Evolutionary conservation across 2,113 vertebrate genomes (phyloP).

Genomic region (Megaceryle torquata): DNA sequence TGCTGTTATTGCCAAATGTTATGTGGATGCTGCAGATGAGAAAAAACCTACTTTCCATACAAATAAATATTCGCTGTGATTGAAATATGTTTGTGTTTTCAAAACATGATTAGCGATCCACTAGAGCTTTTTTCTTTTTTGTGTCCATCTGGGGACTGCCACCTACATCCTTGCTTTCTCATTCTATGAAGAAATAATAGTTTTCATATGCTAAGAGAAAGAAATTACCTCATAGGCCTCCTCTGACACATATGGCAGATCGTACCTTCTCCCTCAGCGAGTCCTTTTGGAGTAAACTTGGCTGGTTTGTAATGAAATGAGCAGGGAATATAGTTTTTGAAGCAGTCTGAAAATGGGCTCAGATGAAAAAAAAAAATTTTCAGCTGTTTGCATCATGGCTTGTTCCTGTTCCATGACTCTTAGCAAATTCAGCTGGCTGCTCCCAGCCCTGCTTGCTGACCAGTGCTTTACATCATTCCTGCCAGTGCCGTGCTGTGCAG

Average conservation of each 20-base stretch:
- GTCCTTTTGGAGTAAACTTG: slow-evolving; percentile 38
- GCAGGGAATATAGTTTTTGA: not conserved
- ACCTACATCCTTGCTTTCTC: slow-evolving; percentile 32
- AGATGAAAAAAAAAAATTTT: not conserved
- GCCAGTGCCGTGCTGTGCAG: not conserved
- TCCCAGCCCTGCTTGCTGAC: not conserved
- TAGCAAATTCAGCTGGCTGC: slow-evolving; percentile 15
- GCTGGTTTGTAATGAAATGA: not conserved
- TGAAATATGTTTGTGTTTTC: not conserved
- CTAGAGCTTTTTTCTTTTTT: not conserved
- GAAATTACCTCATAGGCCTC: slow-evolving; percentile 32
- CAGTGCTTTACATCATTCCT: not conserved
- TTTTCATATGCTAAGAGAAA: slow-evolving; percentile 25
- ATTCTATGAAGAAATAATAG: slow-evolving; percentile 26
- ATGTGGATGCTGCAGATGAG: not conserved
- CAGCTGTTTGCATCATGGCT: slow-evolving; percentile 29
- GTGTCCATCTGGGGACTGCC: not conserved
- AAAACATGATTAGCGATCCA: not conserved
- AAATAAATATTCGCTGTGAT: not conserved
- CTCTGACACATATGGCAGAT: slow-evolving; percentile 36
- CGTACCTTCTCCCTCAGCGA: slow-evolving; percentile 39
- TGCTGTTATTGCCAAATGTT: not conserved
- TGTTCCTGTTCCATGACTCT: not conserved
- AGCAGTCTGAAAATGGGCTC: not conserved
- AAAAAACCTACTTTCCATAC: not conserved